Conservation (phyloP, 2,797 vertebrate genomes). For the Phataginus tricuspis region DNA sequence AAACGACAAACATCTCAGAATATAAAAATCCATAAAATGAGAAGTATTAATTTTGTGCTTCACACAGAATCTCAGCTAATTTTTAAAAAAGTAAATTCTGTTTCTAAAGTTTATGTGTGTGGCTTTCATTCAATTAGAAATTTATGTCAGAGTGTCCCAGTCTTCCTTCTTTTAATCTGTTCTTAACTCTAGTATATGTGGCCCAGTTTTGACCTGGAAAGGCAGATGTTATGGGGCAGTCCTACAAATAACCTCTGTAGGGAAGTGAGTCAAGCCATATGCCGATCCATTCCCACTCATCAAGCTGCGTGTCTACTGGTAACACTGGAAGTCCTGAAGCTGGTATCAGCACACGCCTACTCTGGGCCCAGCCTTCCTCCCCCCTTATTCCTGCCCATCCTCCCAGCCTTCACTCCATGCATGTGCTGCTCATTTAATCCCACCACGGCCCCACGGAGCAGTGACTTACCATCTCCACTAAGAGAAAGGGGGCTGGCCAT, state of each 20-base stretch:
- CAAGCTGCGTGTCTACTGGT: not conserved
- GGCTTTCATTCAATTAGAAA: conserved; percentile 1
- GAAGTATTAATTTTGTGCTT: not conserved
- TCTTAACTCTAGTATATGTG: not conserved
- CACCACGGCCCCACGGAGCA: fast-evolving
- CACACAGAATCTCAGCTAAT: not conserved
- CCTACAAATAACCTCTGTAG: not conserved
- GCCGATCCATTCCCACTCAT: not conserved
- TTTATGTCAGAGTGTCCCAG: not conserved
- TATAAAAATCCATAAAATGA: conserved; percentile 8
- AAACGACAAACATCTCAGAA: not conserved
- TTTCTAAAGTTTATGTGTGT: not conserved
- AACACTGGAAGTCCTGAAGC: not conserved
- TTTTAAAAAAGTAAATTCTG: not conserved
- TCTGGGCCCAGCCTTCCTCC: not conserved
- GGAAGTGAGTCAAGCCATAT: not conserved
- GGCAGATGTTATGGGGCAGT: not conserved
- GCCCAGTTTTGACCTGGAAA: not conserved
- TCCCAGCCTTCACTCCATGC: fast-evolving
- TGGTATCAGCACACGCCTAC: fast-evolving
- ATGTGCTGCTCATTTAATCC: not conserved
- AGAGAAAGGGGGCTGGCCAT: not conserved
- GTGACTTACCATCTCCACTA: fast-evolving
- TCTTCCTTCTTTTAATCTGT: not conserved
- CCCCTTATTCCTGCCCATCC: not conserved